Conservation (phyloP, 2,888 invertebrate species). For the Timandra comae region DNA sequence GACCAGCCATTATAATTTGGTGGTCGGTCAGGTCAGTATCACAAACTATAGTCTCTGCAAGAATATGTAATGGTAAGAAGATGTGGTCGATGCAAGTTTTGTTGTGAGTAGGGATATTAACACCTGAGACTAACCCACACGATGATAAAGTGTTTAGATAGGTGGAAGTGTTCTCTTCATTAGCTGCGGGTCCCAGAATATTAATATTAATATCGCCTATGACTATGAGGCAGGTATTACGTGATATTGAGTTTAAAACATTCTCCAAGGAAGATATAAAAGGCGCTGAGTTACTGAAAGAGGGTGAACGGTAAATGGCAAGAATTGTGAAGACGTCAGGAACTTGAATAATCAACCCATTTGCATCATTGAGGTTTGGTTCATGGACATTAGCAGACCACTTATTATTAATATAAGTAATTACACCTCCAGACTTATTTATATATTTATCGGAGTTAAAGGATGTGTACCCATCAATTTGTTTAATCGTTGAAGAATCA, state of each 20-base stretch:
- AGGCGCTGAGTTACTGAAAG: not conserved
- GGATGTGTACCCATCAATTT: not conserved
- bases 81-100: not conserved
- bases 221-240: not conserved
- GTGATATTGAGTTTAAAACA: not conserved
- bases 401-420: not conserved
- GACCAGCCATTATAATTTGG: not conserved
- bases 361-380: not conserved
- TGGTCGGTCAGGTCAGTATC: not conserved
- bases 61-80: not conserved
- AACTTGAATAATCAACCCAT: not conserved
- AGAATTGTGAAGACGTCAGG: not conserved
- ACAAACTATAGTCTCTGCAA: not conserved
- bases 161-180: not conserved
- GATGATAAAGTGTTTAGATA: not conserved
- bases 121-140: not conserved
- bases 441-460: not conserved
- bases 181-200: not conserved
- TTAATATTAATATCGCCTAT: not conserved
- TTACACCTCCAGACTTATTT: not conserved
- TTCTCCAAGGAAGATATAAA: not conserved
- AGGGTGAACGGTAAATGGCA: not conserved
- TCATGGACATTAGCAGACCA: not conserved
- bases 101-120: not conserved
- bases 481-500: not conserved